phyloP scores from a whole-genome alignment of 2,888 invertebrate genomes.

The Hyalella azteca region DNA sequence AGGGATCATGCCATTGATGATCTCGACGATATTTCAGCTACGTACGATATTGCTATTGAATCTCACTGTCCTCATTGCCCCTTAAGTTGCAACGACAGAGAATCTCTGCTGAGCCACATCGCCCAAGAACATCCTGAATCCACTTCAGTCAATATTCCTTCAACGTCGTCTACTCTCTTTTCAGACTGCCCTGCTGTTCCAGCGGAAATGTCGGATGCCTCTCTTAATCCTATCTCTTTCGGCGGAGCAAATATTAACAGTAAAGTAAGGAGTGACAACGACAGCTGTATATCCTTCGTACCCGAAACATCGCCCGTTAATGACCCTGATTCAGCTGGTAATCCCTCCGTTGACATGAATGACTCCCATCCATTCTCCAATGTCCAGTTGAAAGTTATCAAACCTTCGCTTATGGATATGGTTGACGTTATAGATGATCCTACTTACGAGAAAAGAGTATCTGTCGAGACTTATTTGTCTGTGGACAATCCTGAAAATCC shows the following conservation, averaged over 20 bases:
- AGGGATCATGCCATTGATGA: not conserved
- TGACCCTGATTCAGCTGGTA: not conserved
- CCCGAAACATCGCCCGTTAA: too few relatives aligned
- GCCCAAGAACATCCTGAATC: not conserved
- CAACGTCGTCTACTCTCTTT: not conserved
- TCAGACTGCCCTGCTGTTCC: not conserved
- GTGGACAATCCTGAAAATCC: not conserved
- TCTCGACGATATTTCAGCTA: not conserved
- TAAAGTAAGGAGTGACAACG: not conserved
- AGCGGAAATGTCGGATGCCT: not conserved
- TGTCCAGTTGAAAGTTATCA: slow-evolving; percentile 8
- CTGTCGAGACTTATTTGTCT: not conserved
- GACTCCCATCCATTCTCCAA: slow-evolving; percentile 1
- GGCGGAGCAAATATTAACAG: not conserved
- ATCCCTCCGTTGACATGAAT: not conserved
- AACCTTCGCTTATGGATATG: slow-evolving; percentile 22
- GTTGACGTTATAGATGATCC: not conserved
- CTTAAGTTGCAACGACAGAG: slow-evolving; percentile 1
- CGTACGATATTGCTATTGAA: not conserved
- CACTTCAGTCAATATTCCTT: not conserved
- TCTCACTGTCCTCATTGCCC: slow-evolving; percentile 9
- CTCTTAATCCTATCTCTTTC: not conserved
- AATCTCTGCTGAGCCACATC: not conserved
- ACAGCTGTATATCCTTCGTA: too few relatives aligned
- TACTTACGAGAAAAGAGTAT: not conserved